Evolutionary conservation across 2,888 invertebrate species (phyloP), one percentile per base, ranked within the genome.

Genomic region (Protonemura montana): DNA sequence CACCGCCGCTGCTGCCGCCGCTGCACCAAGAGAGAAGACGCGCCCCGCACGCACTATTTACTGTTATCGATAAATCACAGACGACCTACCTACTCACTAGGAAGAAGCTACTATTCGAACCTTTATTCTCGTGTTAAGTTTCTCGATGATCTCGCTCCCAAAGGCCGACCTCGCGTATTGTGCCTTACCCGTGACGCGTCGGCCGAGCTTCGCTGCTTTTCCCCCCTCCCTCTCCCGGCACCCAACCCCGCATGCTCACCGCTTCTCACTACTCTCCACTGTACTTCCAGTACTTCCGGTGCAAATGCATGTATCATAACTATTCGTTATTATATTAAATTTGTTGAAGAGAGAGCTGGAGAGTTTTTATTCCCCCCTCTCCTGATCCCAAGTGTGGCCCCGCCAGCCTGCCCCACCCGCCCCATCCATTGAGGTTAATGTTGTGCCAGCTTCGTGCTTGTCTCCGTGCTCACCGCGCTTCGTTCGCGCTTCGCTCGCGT

Each of bases 111-210:
- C 35, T 82, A 82, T 82, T 82, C 35, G n/a, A 82, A 87, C 82
- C 82, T 77, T 59, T 81, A 81, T 81, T 30, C 29, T 83, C 86
- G 29, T 83, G 82, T 86, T 83, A 76, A 86, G 76, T 83, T 84
- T 86, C 35, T 59, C 59, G 59, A 59, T 59, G 84, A 81, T 81
- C 84, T 41, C 42, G 77, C 78, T 82, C 85, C 83, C 86, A 85
- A 78, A 86, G 87, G 87, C 85, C 87, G 87, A 86, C 86, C 82
- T 87, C 87, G 83, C 86, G 87, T 86, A 88, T 87, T 87, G 87
- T 88, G 88, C 88, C 87, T 88, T 87, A 88, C 86, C 85, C 87
- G 88, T 88, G 85, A 87, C 59, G 59, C 21, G 82, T 87, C 88
- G 82, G 86, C 87, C 87, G 87, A 82, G 78, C 78, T 84, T 76